A percentile compares a stretch with the other conserved stretches of the same genome.
Conservation (phyloP, 2,113 vertebrate species). For the Dissostichus mawsoni region DNA sequence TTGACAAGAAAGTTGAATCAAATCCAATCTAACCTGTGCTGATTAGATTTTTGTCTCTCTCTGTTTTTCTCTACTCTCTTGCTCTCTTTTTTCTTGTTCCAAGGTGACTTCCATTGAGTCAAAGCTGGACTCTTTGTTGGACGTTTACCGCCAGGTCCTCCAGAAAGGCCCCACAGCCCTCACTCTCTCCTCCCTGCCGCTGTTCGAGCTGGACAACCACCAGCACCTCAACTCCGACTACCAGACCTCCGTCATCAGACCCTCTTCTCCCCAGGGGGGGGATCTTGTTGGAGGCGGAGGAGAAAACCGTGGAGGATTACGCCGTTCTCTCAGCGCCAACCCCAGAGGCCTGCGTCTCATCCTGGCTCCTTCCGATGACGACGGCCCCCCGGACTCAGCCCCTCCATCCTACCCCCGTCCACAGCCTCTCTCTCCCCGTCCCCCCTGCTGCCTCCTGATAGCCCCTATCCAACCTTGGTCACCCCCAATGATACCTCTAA, state of each 20-base stretch:
- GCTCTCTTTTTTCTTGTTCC: neutral
- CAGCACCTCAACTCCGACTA: constrained; percentile 88
- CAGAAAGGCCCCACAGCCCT: constrained; percentile 92
- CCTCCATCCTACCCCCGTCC: constrained; percentile 80
- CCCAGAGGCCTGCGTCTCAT: constrained; percentile 92
- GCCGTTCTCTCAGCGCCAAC: constrained; percentile 89
- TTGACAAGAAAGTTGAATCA: too few species aligned
- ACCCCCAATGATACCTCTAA: constrained; percentile 85
- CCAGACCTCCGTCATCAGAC: constrained; percentile 88
- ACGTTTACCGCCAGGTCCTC: constrained; percentile 95
- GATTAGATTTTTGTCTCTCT: too few species aligned
- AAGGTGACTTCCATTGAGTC: constrained; percentile 99
- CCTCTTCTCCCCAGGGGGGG: constrained; percentile 78
- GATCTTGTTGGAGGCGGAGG: constrained; percentile 50
- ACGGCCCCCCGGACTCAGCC: constrained; percentile 80
- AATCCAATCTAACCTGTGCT: too few species aligned
- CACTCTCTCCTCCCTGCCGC: constrained; percentile 90
- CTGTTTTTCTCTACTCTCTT: too few species aligned
- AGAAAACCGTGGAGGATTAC: constrained; percentile 78
- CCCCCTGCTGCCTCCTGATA: constrained; percentile 90
- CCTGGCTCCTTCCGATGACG: constrained; percentile 91
- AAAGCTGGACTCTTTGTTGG: constrained; percentile 95
- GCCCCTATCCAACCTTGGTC: constrained; percentile 84
- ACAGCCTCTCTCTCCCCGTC: constrained; percentile 92
- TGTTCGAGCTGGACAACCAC: constrained; percentile 90